These are phyloP conservation scores for Dascillus cervinus DNA, from an alignment of 2,888 invertebrate genomes.

Conservation along the genomic window DNA sequence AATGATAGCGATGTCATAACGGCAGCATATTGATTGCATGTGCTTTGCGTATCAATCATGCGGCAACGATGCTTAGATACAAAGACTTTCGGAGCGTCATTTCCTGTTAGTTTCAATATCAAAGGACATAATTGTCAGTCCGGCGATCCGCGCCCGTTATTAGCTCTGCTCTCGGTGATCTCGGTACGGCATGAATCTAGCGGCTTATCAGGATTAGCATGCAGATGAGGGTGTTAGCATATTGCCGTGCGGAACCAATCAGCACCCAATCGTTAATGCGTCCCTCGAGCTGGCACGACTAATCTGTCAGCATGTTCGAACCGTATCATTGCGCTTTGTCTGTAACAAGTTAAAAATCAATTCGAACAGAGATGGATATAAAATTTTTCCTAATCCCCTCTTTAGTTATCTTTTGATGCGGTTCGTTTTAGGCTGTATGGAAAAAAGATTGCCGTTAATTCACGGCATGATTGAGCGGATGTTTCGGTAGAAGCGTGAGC, in stretches of 20 bases:
- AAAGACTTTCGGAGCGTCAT: slow-evolving; percentile 8
- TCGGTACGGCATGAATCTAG: slow-evolving; percentile 10
- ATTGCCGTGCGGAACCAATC: slow-evolving; percentile 22
- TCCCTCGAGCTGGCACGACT: slow-evolving; percentile 6
- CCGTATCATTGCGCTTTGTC: no score
- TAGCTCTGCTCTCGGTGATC: slow-evolving; percentile 11
- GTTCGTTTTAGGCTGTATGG: background rate
- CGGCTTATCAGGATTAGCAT: slow-evolving; percentile 24
- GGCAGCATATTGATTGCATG: slow-evolving; percentile 24
- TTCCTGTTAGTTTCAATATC: slow-evolving; percentile 9
- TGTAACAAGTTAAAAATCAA: no score
- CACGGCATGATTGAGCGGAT: slow-evolving; percentile 2
- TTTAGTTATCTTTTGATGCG: no score
- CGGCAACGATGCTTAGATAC: slow-evolving; percentile 11
- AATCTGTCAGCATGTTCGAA: no score
- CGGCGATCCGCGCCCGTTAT: slow-evolving; percentile 7
- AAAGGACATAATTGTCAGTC: slow-evolving; percentile 7
- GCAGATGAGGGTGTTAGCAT: slow-evolving; percentile 26
- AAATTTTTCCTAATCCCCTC: no score
- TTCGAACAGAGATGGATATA: no score
- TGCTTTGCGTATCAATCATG: slow-evolving; percentile 22
- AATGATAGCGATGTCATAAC: slow-evolving; percentile 22
- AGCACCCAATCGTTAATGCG: slow-evolving; percentile 19
- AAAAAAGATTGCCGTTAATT: slow-evolving; percentile 1
- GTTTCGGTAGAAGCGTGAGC: background rate